phyloP scores from a whole-genome alignment of 2,113 vertebrate species.

The Strix aluco region DNA sequence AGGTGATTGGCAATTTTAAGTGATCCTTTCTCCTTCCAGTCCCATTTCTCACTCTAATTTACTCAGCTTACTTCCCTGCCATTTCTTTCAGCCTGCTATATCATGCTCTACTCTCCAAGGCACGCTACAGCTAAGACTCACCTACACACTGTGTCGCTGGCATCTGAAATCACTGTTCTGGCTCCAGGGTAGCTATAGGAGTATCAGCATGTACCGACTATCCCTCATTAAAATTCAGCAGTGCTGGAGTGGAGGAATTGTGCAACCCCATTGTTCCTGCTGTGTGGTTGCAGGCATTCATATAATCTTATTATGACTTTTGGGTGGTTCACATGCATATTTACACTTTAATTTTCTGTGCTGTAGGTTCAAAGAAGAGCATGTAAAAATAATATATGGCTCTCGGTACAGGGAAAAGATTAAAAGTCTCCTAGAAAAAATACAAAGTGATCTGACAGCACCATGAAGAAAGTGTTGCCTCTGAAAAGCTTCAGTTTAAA shows the following conservation, averaged over 20 bases:
- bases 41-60: background rate
- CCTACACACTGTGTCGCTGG: background rate
- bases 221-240: conserved; percentile 50
- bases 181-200: conserved; percentile 27
- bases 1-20: background rate
- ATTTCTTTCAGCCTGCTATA: background rate
- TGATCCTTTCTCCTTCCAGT: background rate
- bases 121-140: background rate
- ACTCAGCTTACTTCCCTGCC: background rate
- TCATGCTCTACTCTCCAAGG: background rate
- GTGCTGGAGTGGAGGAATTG: background rate
- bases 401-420: background rate
- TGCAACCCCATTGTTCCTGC: conserved; percentile 47
- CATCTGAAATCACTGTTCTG: conserved; percentile 3
- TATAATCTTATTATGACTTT: conserved; percentile 43
- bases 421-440: background rate
- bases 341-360: conserved; percentile 32
- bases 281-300: conserved; percentile 30
- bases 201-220: conserved; percentile 35
- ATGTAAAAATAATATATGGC: background rate
- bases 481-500: background rate
- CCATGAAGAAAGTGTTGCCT: background rate
- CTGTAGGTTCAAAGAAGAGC: conserved; percentile 15
- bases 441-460: background rate
- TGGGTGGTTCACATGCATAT: background rate